phyloP scores from a whole-genome alignment of 2,888 invertebrate species.

The Diarsia brunnea region DNA sequence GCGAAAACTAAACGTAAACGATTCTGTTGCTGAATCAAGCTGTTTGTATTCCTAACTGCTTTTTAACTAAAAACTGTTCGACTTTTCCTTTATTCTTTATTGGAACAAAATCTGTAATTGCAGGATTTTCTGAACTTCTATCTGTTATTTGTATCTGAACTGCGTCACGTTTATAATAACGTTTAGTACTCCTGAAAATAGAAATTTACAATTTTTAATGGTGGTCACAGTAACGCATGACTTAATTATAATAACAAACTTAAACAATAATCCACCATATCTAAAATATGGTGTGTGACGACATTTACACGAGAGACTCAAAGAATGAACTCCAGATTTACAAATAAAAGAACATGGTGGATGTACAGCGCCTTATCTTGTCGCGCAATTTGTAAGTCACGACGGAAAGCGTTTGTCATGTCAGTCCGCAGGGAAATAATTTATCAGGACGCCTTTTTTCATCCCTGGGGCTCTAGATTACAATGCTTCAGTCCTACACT shows the following conservation, averaged over 20 bases:
- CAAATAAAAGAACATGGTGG: slow-evolving; percentile 31
- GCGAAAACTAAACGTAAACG: slow-evolving; percentile 14
- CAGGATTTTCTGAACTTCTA: neutral
- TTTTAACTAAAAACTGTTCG: slow-evolving; percentile 9
- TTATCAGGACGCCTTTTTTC: slow-evolving; percentile 50
- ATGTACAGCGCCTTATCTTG: slow-evolving; percentile 34
- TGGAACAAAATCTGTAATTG: neutral
- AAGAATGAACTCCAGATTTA: slow-evolving; percentile 26
- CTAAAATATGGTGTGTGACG: slow-evolving; percentile 1
- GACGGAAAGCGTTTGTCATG: slow-evolving; percentile 55
- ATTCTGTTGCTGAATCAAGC: slow-evolving; percentile 26
- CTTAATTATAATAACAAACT: neutral
- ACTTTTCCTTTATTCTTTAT: neutral
- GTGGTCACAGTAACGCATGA: neutral
- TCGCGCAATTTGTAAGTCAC: slow-evolving; percentile 46
- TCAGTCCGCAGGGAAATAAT: slow-evolving; percentile 53
- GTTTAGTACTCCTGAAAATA: neutral
- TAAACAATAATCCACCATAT: neutral
- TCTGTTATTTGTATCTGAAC: neutral
- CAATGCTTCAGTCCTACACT: slow-evolving; percentile 27
- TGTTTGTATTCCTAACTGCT: slow-evolving; percentile 15
- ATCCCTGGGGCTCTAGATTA: slow-evolving; percentile 19
- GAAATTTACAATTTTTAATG: too few relatives aligned
- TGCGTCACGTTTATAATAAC: neutral
- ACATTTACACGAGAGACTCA: slow-evolving; percentile 3